Evolutionary conservation across 2,113 vertebrate genomes (phyloP).

Genomic region (Carlito syrichta): DNA sequence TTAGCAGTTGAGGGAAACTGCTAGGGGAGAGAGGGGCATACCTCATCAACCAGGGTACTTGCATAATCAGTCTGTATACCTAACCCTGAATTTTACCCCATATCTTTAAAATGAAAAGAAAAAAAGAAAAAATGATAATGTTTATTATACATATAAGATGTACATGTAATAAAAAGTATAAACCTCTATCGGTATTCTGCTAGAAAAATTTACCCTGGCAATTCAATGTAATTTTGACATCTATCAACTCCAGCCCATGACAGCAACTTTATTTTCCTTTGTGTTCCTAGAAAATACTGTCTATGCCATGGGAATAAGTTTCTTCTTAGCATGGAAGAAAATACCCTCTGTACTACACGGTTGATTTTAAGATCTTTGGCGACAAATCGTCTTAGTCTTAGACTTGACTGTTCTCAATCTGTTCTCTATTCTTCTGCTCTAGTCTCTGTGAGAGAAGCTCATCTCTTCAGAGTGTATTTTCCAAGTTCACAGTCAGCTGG

Average conservation of each 20-base stretch:
- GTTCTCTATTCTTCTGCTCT: not conserved
- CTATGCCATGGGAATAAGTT: not conserved
- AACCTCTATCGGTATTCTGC: not conserved
- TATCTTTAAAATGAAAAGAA: too few species aligned
- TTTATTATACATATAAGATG: not conserved
- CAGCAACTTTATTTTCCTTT: not conserved
- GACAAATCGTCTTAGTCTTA: not conserved
- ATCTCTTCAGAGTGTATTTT: not conserved
- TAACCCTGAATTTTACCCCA: too few species aligned
- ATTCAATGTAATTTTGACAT: not conserved
- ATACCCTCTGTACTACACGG: not conserved
- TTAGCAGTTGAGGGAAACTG: too few species aligned
- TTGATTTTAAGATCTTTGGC: not conserved
- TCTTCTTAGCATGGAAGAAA: not conserved
- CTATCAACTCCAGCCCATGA: not conserved
- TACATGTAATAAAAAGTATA: not conserved
- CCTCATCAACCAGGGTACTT: too few species aligned
- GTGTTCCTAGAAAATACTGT: not conserved
- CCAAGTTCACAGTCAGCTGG: not conserved
- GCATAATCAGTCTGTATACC: too few species aligned
- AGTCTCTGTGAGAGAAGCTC: not conserved
- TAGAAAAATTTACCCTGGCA: not conserved
- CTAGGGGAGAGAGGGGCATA: too few species aligned
- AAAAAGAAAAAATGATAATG: too few species aligned
- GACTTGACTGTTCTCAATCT: not conserved